A percentile compares a stretch with the other conserved stretches of the same genome.
phyloP scores from a whole-genome alignment of 2,888 invertebrate species.

The Adelphocoris suturalis region DNA sequence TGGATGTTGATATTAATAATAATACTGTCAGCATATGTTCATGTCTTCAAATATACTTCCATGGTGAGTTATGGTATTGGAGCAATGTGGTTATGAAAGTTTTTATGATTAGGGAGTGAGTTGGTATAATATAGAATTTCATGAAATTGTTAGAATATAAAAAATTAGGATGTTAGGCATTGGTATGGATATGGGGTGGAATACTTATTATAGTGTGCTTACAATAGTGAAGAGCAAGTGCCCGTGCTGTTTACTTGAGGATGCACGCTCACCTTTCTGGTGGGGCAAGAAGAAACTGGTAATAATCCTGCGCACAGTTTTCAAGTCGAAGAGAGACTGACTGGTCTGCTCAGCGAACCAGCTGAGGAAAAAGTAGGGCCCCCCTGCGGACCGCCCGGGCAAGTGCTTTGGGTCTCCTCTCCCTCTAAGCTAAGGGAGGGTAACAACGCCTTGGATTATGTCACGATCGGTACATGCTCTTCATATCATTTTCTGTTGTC shows the following conservation, averaged over 20 bases:
- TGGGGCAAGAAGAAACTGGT: not conserved
- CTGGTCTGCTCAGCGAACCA: slow-evolving; percentile 62
- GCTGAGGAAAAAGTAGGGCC: slow-evolving; percentile 69
- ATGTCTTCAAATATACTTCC: too few relatives aligned
- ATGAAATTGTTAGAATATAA: not conserved
- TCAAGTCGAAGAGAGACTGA: slow-evolving; percentile 63
- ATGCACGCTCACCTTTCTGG: slow-evolving; percentile 32
- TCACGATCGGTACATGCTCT: slow-evolving; percentile 57
- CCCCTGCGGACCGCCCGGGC: slow-evolving; percentile 38
- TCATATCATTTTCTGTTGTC: slow-evolving; percentile 56
- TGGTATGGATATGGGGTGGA: not conserved
- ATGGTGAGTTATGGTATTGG: too few relatives aligned
- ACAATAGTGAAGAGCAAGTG: not conserved
- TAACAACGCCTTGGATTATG: slow-evolving; percentile 35
- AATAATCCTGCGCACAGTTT: slow-evolving; percentile 63
- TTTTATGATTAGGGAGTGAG: not conserved
- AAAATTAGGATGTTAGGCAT: not conserved
- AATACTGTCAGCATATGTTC: too few relatives aligned
- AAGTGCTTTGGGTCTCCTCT: slow-evolving; percentile 1
- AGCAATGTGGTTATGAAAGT: not conserved
- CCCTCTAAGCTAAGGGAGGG: not conserved
- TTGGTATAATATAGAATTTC: not conserved
- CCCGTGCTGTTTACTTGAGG: not conserved
- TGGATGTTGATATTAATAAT: too few relatives aligned
- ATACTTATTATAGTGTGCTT: not conserved